Evolutionary conservation across 2,113 vertebrate genomes (phyloP), one percentile per base, ranked within the genome.

Genomic region (Calonectris borealis): DNA sequence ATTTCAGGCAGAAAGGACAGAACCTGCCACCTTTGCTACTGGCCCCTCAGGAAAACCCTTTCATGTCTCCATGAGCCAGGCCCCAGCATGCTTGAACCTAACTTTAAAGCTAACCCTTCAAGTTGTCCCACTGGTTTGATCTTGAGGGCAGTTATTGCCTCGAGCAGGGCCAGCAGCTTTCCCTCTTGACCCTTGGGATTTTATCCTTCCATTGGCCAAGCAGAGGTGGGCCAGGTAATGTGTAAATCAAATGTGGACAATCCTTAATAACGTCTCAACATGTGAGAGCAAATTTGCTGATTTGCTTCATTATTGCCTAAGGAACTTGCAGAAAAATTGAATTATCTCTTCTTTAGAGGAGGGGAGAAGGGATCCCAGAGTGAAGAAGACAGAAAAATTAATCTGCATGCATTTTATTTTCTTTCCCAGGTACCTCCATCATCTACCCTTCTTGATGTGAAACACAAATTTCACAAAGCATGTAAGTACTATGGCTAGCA

Each of bases 401-500:
- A 95, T 46, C 13, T 60, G 66, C 46, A 29, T 80, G 16, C 21
- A 6, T 94, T 94, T 90, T 91, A 8, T 51, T 96, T 84, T 88
- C 20, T 54, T 81, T 98, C 97, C 65, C 94, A 99, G 99, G 96
- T 99, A 57, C 93, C 96, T 83, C 98, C 98, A 94, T 96, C 96
- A 54, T 98, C 98, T 86, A 98, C 98, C 11, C 90, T 98, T 94
- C 98, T 98, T 68, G 98, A 99, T 88, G 96, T 98, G 91, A 98
- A 99, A 86, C 97, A 98, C 94, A 98, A 98, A 97, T 98, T 98
- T 95, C 97, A 99, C 83, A 98, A 98, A 98, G 77, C 95, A 68
- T 98, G 98, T 98, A 97, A 98, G 98, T 98, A 97, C 84, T 72
- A 9, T 1, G 22, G 34, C 48, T 58, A 46, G 32, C 62, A 79